Percentiles rank a stretch among this genome's conserved stretches.
These are phyloP conservation scores for Acyrthosiphon pisum DNA, from an alignment of 1,140 invertebrate genomes.

Conservation along the genomic window DNA sequence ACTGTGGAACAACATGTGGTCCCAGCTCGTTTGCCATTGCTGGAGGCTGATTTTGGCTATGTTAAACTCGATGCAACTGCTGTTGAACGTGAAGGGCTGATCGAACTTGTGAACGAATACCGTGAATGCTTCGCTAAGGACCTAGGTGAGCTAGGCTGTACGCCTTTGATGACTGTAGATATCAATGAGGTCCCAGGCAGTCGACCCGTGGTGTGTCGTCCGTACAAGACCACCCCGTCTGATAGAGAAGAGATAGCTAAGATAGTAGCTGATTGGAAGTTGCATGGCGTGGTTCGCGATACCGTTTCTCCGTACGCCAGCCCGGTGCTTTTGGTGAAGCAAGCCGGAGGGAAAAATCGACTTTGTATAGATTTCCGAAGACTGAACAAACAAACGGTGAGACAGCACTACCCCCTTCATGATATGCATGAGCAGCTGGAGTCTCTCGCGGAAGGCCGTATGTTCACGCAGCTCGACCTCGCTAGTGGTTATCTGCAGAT, in stretches of 20 bases:
- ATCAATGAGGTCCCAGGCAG: neutral
- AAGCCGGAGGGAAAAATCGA: conserved; percentile 31
- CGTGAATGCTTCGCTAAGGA: neutral
- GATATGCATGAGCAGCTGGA: conserved; percentile 59
- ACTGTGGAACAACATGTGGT: neutral
- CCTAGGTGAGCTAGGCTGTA: neutral
- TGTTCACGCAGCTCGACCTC: conserved; percentile 58
- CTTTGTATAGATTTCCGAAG: conserved; percentile 58
- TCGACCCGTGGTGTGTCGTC: neutral
- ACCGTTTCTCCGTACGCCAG: conserved; percentile 58
- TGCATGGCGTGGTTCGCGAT: conserved; percentile 58
- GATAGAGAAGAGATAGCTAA: neutral
- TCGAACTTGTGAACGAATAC: neutral
- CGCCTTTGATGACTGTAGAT: neutral
- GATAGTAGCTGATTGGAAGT: conserved; percentile 42
- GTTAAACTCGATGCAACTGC: neutral
- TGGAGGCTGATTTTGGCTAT: neutral
- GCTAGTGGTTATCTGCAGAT: conserved; percentile 59
- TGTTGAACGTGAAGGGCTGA: neutral
- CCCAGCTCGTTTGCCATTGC: neutral
- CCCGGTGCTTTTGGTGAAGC: neutral
- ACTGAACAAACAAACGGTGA: conserved; percentile 59
- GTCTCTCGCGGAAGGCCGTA: conserved; percentile 36
- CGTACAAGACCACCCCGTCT: neutral
- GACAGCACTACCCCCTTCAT: conserved; percentile 58